Percentiles rank a stretch among this genome's conserved stretches.
Conservation (phyloP, 2,797 vertebrate genomes). For the Antennarius maculatus region DNA sequence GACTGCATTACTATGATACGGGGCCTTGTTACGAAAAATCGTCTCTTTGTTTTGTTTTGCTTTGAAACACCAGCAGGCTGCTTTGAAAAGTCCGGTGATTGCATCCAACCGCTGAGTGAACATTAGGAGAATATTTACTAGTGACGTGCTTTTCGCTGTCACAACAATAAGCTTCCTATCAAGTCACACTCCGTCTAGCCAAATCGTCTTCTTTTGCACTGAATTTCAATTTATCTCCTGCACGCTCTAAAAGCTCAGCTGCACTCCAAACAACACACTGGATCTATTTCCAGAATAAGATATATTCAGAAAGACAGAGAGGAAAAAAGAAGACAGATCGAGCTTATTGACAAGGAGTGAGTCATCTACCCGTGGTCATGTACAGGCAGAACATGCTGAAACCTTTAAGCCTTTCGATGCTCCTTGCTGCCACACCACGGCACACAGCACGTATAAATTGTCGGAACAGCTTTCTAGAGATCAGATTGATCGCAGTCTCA, state of each 20-base stretch:
- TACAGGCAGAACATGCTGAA: conserved; percentile 51
- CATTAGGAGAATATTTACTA: neutral
- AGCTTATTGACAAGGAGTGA: conserved; percentile 53
- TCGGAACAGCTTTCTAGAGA: conserved; percentile 14
- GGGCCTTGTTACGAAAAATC: conserved; percentile 20
- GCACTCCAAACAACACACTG: conserved; percentile 1
- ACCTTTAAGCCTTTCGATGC: conserved; percentile 25
- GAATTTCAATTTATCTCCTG: conserved; percentile 13
- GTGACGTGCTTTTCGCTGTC: conserved; percentile 10
- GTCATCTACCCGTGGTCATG: conserved; percentile 56
- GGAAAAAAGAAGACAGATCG: neutral
- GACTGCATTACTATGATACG: conserved; percentile 15
- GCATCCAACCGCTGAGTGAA: conserved; percentile 11
- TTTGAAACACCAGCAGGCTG: conserved; percentile 15
- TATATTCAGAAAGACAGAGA: neutral
- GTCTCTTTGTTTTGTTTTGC: conserved; percentile 23
- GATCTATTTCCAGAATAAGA: conserved; percentile 13
- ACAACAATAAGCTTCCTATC: conserved; percentile 17
- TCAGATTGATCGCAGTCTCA: conserved; percentile 13
- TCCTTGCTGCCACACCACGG: conserved; percentile 14
- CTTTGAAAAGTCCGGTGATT: conserved; percentile 6
- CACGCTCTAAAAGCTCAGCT: conserved; percentile 15
- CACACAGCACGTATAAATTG: conserved; percentile 7
- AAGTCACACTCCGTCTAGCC: neutral
- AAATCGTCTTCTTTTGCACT: conserved; percentile 9